A percentile compares a stretch with the other conserved stretches of the same genome.
Evolutionary conservation across 2,888 invertebrate genomes (phyloP).

Genomic region (Entomobrya multifasciata): DNA sequence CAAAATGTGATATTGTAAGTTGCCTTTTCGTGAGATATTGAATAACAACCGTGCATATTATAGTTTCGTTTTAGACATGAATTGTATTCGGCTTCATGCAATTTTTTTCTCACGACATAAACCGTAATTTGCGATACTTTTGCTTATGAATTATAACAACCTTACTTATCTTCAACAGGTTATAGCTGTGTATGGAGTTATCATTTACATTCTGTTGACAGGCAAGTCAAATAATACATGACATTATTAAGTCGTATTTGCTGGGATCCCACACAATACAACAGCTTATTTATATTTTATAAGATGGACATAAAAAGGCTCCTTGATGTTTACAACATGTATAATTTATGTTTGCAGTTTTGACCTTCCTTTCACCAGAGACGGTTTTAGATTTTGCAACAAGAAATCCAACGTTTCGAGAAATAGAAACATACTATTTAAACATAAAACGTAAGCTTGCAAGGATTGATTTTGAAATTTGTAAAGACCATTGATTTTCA

Average conservation of each 20-base stretch:
- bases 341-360: slow-evolving; percentile 32
- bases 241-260: too few relatives aligned
- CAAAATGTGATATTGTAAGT: slow-evolving; percentile 77
- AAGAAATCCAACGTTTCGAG: slow-evolving; percentile 71
- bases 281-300: too few relatives aligned
- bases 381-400: slow-evolving; percentile 62
- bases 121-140: too few relatives aligned
- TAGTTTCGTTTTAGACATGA: not conserved
- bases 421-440: slow-evolving; percentile 63
- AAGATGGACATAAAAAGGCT: too few relatives aligned
- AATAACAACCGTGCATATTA: too few relatives aligned
- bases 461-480: not conserved
- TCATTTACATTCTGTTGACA: slow-evolving; percentile 70
- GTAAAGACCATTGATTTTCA: not conserved
- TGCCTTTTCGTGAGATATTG: too few relatives aligned
- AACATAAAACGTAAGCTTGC: slow-evolving; percentile 62
- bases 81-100: too few relatives aligned
- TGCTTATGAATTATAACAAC: not conserved
- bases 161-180: slow-evolving; percentile 59
- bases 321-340: not conserved
- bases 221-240: slow-evolving; percentile 7
- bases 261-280: too few relatives aligned
- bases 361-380: slow-evolving; percentile 71
- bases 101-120: not conserved
- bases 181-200: slow-evolving; percentile 69